phyloP scores from a whole-genome alignment of 2,113 vertebrate genomes.

The Pluvialis apricaria region DNA sequence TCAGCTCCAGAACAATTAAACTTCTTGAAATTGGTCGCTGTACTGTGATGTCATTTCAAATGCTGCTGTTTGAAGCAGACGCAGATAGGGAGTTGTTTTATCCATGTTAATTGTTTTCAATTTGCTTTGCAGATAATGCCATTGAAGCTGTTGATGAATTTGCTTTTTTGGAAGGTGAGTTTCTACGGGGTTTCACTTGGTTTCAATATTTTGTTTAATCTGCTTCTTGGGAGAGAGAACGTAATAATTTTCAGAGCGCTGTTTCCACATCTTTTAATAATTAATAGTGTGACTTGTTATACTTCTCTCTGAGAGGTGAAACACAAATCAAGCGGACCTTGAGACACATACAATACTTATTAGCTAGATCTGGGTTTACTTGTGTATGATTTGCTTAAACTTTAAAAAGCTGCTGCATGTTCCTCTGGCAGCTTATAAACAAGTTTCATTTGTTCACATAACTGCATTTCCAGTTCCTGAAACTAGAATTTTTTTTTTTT shows the following conservation, averaged over 20 bases:
- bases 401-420: background rate
- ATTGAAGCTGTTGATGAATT: slow-evolving; percentile 96
- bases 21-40: background rate
- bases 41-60: background rate
- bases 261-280: background rate
- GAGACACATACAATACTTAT: rapidly evolving
- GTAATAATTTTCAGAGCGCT: background rate
- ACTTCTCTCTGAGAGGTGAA: background rate
- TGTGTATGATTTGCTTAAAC: background rate
- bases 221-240: background rate
- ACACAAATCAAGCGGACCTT: background rate
- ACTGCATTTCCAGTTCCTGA: background rate
- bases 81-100: background rate
- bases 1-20: background rate
- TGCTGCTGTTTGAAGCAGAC: background rate
- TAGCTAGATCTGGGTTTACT: background rate
- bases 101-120: background rate
- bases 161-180: slow-evolving; percentile 94
- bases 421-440: background rate
- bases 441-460: background rate
- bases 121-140: slow-evolving; percentile 84
- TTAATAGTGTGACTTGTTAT: background rate
- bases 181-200: background rate
- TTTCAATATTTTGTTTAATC: background rate
- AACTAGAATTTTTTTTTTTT: background rate